A percentile compares a stretch with the other conserved stretches of the same genome.
phyloP scores from a whole-genome alignment of 1,140 invertebrate genomes.

The Bombus picipes region DNA sequence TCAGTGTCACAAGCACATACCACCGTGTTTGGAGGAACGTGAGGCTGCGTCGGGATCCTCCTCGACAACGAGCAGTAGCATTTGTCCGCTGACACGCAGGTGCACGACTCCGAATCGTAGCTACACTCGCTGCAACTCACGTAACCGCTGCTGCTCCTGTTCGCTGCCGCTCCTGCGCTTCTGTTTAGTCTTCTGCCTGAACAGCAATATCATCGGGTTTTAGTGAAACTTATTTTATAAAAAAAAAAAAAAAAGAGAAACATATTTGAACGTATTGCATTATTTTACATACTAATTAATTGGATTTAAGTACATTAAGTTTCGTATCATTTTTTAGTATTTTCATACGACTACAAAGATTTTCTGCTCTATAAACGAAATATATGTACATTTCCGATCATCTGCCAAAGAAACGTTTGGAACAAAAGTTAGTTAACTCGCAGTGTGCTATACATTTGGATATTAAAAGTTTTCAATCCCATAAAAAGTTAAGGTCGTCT shows the following conservation, averaged over 20 bases:
- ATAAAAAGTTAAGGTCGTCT: no score
- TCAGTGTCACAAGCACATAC: constrained; percentile 91
- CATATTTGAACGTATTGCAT: no score
- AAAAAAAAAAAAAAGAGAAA: not conserved
- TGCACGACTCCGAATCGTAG: constrained; percentile 91
- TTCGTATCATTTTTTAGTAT: no score
- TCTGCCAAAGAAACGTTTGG: no score
- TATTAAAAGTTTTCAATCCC: no score
- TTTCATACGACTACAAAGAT: no score
- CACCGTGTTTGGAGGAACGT: constrained; percentile 62
- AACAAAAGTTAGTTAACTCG: no score
- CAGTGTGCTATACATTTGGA: no score
- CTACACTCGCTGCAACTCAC: constrained; percentile 94
- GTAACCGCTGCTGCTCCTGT: constrained; percentile 84
- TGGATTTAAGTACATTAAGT: no score
- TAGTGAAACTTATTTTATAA: not conserved
- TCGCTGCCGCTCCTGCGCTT: constrained; percentile 70
- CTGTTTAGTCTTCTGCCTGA: constrained; percentile 75
- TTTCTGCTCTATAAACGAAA: no score
- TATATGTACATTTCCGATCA: no score
- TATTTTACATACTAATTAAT: no score
- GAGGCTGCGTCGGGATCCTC: constrained; percentile 61
- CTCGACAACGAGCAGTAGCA: constrained; percentile 88
- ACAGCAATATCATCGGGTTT: not conserved
- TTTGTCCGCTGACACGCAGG: constrained; percentile 88